phyloP scores from a whole-genome alignment of 2,888 invertebrate genomes.

The Deilephila porcellus region DNA sequence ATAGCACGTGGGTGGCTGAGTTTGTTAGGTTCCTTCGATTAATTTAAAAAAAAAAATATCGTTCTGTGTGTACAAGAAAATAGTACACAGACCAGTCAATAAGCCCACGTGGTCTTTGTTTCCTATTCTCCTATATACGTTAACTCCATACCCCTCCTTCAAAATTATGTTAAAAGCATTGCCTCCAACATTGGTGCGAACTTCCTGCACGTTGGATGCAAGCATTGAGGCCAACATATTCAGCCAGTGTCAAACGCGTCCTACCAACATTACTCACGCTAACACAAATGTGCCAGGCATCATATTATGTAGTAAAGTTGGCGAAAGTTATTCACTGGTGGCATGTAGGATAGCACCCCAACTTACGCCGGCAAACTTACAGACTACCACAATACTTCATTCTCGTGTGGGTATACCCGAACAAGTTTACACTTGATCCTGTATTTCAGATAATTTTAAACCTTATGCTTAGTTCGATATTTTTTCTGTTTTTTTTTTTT shows the following conservation, averaged over 20 bases:
- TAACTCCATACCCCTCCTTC: too few species aligned
- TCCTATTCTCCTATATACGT: too few species aligned
- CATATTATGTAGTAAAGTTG: constrained; percentile 47
- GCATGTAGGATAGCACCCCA: constrained; percentile 39
- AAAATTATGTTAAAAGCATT: too few species aligned
- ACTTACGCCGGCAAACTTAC: constrained; percentile 36
- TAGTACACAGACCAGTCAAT: too few species aligned
- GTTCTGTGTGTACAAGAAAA: too few species aligned
- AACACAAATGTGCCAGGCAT: constrained; percentile 47
- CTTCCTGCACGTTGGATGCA: too few species aligned
- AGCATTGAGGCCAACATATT: too few species aligned
- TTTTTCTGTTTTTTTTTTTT: not conserved
- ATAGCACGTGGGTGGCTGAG: too few species aligned
- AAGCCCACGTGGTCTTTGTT: too few species aligned
- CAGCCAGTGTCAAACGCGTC: not conserved
- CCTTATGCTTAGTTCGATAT: not conserved
- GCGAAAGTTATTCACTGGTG: constrained; percentile 35
- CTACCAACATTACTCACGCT: constrained; percentile 13
- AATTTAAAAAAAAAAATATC: too few species aligned
- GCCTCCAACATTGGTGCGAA: too few species aligned
- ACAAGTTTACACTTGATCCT: not conserved
- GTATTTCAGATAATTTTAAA: not conserved
- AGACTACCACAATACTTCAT: constrained; percentile 22
- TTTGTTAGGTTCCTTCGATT: too few species aligned
- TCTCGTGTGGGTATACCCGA: not conserved